These are phyloP conservation scores for Slavum lentiscoides DNA, from an alignment of 2,888 invertebrate genomes.

Conservation along the genomic window DNA sequence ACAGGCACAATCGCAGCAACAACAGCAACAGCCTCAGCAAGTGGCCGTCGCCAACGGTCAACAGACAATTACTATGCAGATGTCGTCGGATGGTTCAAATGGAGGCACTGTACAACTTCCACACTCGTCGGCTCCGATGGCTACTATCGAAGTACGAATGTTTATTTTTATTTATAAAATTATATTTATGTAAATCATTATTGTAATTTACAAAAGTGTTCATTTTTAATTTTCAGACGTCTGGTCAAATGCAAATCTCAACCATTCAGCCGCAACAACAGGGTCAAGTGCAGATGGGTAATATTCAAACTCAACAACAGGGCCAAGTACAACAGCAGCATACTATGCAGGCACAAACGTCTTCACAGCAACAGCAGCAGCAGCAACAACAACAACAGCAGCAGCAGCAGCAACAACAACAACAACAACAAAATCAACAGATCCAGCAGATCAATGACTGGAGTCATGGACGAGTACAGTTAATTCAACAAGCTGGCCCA, in stretches of 20 bases:
- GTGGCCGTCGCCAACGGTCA: constrained; percentile 48
- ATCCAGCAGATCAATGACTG: constrained; percentile 65
- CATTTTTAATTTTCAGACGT: constrained; percentile 24
- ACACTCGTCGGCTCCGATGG: constrained; percentile 44
- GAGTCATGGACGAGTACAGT: constrained; percentile 67
- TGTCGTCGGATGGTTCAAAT: constrained; percentile 43
- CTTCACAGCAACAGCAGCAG: constrained; percentile 19
- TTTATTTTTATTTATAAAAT: neutral
- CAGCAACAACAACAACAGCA: too few relatives aligned
- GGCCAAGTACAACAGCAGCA: constrained; percentile 53
- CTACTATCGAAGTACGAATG: constrained; percentile 39
- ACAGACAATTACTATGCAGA: constrained; percentile 50
- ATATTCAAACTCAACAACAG: constrained; percentile 55
- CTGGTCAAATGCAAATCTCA: constrained; percentile 51
- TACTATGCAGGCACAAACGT: constrained; percentile 41
- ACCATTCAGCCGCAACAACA: constrained; percentile 61
- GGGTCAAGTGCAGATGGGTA: constrained; percentile 62
- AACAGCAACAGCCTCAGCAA: constrained; percentile 56
- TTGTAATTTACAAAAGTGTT: too few relatives aligned
- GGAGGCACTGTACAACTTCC: constrained; percentile 45
- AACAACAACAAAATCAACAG: constrained; percentile 56
- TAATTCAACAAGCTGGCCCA: constrained; percentile 48
- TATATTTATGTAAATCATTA: too few relatives aligned
- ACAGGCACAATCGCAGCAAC: constrained; percentile 64
- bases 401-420: constrained; percentile 53